These are phyloP conservation scores for Eupeodes latifasciatus DNA, from an alignment of 2,888 invertebrate species.

Conservation along the genomic window DNA sequence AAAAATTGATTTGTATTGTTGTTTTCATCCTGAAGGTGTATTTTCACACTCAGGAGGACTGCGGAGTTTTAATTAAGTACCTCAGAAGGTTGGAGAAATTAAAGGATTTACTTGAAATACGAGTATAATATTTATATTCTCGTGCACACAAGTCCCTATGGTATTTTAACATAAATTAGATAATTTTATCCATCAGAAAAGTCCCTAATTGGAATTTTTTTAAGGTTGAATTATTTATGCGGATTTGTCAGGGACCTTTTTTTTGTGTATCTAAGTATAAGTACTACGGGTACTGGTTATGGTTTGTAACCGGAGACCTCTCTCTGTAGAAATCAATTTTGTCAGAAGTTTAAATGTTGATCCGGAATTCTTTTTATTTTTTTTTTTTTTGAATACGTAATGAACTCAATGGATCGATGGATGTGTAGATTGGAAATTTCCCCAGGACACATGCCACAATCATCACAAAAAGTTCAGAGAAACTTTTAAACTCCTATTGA, in stretches of 20 bases:
- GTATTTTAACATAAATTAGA: slow-evolving; percentile 30
- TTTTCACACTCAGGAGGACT: too few relatives aligned
- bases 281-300: background rate
- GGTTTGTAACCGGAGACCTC: slow-evolving; percentile 3
- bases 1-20: background rate
- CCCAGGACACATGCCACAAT: background rate
- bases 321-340: slow-evolving; percentile 42
- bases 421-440: background rate
- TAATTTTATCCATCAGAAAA: slow-evolving; percentile 4
- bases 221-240: slow-evolving; percentile 27
- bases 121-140: background rate
- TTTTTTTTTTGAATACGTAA: slow-evolving; percentile 40
- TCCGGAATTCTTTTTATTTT: slow-evolving; percentile 13
- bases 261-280: background rate
- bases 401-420: slow-evolving; percentile 31
- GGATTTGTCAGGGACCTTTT: slow-evolving; percentile 14
- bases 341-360: slow-evolving; percentile 44
- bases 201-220: background rate
- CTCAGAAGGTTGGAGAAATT: slow-evolving; percentile 5
- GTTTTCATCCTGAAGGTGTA: background rate
- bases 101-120: slow-evolving; percentile 12
- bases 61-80: slow-evolving; percentile 9
- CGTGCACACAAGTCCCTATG: background rate
- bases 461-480: background rate
- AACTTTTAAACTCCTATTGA: slow-evolving; percentile 3